phyloP scores from a whole-genome alignment of 2,888 invertebrate genomes.

The Ctena decussata region DNA sequence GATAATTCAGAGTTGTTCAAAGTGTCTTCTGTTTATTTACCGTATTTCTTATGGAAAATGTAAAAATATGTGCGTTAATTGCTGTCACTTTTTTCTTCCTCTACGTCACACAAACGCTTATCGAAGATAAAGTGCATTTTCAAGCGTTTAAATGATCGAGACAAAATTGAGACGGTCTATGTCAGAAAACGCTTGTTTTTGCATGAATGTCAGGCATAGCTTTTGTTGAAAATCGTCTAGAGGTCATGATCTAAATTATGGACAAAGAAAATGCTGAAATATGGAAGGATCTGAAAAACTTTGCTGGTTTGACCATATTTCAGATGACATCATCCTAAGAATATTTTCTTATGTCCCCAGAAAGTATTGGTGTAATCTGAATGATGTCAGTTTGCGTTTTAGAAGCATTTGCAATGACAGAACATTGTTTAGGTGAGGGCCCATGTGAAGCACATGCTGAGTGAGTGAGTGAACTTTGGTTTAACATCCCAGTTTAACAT shows the following conservation, averaged over 20 bases:
- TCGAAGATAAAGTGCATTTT: neutral
- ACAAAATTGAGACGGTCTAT: neutral
- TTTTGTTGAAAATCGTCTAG: constrained; percentile 13
- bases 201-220: neutral
- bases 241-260: neutral
- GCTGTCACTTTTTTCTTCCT: neutral
- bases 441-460: too few species aligned
- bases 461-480: too few species aligned
- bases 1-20: too few species aligned
- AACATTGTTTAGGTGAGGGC: constrained; percentile 13
- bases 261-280: constrained; percentile 32
- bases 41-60: too few species aligned
- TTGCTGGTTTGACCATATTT: constrained; percentile 60
- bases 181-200: constrained; percentile 5
- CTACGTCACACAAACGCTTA: neutral
- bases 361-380: constrained; percentile 60
- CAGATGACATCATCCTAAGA: constrained; percentile 78
- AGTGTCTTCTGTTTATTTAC: too few species aligned
- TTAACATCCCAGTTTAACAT: too few species aligned
- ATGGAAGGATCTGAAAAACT: constrained; percentile 34
- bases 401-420: constrained; percentile 73
- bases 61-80: neutral
- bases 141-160: neutral
- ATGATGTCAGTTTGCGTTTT: constrained; percentile 71
- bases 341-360: constrained; percentile 73